Conservation (phyloP, 2,797 vertebrate genomes). For the Gymnoscopelus braueri region DNA sequence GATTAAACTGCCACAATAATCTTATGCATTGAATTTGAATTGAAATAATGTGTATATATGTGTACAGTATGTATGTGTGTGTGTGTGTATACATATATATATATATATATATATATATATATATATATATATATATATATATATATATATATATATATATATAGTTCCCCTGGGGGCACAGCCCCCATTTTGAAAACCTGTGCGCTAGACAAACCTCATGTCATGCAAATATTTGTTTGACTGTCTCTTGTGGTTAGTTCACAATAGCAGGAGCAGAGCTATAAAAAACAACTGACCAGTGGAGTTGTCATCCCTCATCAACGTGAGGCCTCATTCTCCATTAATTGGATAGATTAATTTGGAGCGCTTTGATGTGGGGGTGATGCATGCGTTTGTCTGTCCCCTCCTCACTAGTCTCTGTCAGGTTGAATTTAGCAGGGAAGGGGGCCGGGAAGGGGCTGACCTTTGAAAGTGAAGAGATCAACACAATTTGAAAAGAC, state of each 20-base stretch:
- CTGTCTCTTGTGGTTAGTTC: constrained; percentile 76
- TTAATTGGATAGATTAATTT: constrained; percentile 98
- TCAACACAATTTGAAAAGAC: constrained; percentile 99
- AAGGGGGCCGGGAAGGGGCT: constrained; percentile 83
- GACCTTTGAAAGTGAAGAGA: constrained; percentile 99
- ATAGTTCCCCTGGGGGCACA: too few relatives aligned
- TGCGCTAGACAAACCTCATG: constrained; percentile 45
- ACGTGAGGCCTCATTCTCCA: constrained; percentile 91
- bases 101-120: too few relatives aligned
- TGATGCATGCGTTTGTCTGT: constrained; percentile 90
- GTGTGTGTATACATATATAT: too few relatives aligned
- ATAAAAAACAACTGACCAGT: constrained; percentile 80
- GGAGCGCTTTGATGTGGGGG: constrained; percentile 91
- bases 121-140: too few relatives aligned
- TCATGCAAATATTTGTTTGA: constrained; percentile 75
- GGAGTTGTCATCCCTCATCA: constrained; percentile 85
- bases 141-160: too few relatives aligned
- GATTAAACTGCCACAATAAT: too few relatives aligned
- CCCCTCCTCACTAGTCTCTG: constrained; percentile 94
- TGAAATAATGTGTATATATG: too few relatives aligned
- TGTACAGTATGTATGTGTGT: too few relatives aligned
- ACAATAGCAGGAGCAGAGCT: constrained; percentile 62
- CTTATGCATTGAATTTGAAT: too few relatives aligned
- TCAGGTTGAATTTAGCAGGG: constrained; percentile 94
- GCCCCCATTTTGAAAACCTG: too few relatives aligned